Evolutionary conservation across 2,113 vertebrate species (phyloP).

Genomic region (Dromiciops gliroides): DNA sequence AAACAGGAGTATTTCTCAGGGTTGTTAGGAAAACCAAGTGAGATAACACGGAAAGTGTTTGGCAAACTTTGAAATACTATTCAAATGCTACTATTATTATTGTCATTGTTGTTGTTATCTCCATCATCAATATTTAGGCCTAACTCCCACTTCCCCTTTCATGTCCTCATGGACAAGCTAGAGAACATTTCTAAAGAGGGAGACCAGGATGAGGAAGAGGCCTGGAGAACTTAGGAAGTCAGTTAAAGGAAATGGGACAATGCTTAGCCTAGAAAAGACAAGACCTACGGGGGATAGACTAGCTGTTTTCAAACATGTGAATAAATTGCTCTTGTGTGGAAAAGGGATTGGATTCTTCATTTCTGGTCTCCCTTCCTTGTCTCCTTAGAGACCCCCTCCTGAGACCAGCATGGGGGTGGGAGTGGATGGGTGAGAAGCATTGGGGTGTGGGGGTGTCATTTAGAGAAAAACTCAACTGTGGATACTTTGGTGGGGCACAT

Average conservation of each 20-base stretch:
- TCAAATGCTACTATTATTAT: not conserved
- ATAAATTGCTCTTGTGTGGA: not conserved
- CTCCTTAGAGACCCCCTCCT: not conserved
- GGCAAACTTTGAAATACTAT: not conserved
- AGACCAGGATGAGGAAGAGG: not conserved
- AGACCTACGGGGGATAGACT: not conserved
- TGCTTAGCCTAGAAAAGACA: not conserved
- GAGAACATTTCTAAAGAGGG: not conserved
- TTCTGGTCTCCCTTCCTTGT: not conserved
- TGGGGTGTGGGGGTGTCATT: not conserved
- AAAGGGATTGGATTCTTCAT: not conserved
- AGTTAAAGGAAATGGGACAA: not conserved
- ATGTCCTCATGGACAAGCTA: not conserved
- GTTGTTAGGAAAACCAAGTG: not conserved
- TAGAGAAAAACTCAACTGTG: not conserved
- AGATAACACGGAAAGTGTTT: not conserved
- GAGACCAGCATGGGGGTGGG: not conserved
- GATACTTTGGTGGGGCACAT: not conserved
- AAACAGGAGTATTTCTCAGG: not conserved
- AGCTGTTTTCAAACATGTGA: not conserved
- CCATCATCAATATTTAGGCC: not conserved
- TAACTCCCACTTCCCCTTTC: not conserved
- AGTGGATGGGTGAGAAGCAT: not conserved
- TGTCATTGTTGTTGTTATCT: not conserved
- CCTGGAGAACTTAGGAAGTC: not conserved